A percentile compares a stretch with the other conserved stretches of the same genome.
phyloP scores from a whole-genome alignment of 1,140 invertebrate species.

The Drosophila murphyi region DNA sequence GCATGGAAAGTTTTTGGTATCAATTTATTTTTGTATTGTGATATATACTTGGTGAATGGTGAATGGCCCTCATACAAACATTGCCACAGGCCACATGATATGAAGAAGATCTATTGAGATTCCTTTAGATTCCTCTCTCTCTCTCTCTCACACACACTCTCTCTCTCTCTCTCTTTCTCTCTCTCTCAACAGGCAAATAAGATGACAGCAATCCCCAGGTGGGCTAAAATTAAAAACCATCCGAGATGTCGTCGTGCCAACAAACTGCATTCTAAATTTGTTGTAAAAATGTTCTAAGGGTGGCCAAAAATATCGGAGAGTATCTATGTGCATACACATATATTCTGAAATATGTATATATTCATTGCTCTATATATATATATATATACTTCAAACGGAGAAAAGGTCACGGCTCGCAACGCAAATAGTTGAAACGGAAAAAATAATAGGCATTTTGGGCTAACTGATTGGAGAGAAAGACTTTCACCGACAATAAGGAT shows the following conservation, averaged over 20 bases:
- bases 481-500: background rate
- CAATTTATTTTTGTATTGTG: background rate
- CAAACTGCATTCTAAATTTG: constrained; percentile 68
- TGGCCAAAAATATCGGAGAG: constrained; percentile 64
- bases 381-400: background rate
- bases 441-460: background rate
- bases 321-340: constrained; percentile 1
- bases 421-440: constrained; percentile 13
- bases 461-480: background rate
- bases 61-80: background rate
- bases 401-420: constrained; percentile 39
- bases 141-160: background rate
- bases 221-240: constrained; percentile 64
- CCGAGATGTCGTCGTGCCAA: constrained; percentile 53
- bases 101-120: constrained; percentile 5
- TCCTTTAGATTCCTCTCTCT: background rate
- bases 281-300: constrained; percentile 51
- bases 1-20: background rate
- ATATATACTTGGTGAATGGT: constrained; percentile 1
- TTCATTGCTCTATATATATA: background rate
- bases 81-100: background rate
- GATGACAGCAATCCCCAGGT: constrained; percentile 56
- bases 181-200: background rate
- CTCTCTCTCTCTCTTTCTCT: constrained; percentile 3
- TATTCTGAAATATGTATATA: background rate